phyloP scores from a whole-genome alignment of 2,888 invertebrate genomes.

The Macrophya alboannulata region DNA sequence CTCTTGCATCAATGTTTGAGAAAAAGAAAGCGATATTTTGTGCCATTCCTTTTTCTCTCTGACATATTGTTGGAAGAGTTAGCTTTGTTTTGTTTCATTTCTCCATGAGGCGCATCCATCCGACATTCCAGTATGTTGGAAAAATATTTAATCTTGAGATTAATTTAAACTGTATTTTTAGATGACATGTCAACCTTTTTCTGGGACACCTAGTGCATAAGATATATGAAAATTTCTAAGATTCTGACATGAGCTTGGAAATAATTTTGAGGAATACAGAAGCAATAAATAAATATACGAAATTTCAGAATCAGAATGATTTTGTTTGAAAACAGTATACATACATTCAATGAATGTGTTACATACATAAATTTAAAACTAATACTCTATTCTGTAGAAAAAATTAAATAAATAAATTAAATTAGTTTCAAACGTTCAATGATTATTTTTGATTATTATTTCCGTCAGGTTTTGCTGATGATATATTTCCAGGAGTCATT shows the following conservation, averaged over 20 bases:
- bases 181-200: background rate
- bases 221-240: background rate
- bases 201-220: background rate
- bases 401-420: background rate
- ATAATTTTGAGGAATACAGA: background rate
- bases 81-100: too few species aligned
- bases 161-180: background rate
- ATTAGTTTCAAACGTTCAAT: background rate
- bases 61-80: too few species aligned
- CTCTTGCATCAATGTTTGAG: too few species aligned
- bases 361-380: background rate
- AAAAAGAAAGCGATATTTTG: too few species aligned
- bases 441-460: background rate
- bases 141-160: background rate
- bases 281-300: background rate
- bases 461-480: background rate
- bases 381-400: background rate
- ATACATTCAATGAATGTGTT: background rate
- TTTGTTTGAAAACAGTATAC: background rate
- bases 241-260: too few species aligned
- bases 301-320: background rate
- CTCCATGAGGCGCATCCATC: too few species aligned
- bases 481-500: background rate
- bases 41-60: too few species aligned
- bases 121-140: too few species aligned